These are phyloP conservation scores for Prunella himalayana DNA, from an alignment of 2,113 vertebrate genomes.

Conservation along the genomic window DNA sequence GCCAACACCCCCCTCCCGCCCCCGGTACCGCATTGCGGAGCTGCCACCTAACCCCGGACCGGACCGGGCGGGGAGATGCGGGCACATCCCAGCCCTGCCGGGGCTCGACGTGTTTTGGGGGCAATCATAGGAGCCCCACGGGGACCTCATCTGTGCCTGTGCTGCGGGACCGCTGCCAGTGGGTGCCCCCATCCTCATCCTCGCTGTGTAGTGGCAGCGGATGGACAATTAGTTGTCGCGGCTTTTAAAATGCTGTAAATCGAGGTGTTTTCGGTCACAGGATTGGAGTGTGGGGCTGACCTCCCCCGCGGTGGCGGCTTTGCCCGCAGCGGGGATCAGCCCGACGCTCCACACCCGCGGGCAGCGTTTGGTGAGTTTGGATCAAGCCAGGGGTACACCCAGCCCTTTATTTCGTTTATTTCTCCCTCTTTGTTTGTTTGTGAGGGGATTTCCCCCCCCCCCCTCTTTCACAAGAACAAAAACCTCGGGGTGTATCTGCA, in stretches of 20 bases:
- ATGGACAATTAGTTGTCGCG: not conserved
- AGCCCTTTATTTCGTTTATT: not conserved
- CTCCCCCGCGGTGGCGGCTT: not conserved
- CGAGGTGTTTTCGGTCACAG: not conserved
- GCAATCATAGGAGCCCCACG: not conserved
- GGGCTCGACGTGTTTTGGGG: not conserved
- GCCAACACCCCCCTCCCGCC: not conserved
- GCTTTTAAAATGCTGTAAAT: not conserved
- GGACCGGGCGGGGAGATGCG: not conserved
- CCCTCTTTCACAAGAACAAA: not conserved
- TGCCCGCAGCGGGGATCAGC: not conserved
- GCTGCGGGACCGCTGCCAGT: not conserved
- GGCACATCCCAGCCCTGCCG: not conserved
- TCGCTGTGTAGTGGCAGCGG: not conserved
- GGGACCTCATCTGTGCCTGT: not conserved
- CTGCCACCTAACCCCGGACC: not conserved
- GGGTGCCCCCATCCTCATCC: not conserved
- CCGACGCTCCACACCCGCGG: not conserved
- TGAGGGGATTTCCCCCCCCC: fast-evolving
- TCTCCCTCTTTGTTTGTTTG: not conserved
- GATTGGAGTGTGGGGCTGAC: not conserved
- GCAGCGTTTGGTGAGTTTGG: not conserved
- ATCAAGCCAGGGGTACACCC: not conserved
- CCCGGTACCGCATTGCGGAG: conserved; percentile 39
- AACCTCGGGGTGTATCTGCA: not conserved